Base-by-base conservation (phyloP, 2,113 vertebrate genomes). In the Lates calcarifer region DNA sequence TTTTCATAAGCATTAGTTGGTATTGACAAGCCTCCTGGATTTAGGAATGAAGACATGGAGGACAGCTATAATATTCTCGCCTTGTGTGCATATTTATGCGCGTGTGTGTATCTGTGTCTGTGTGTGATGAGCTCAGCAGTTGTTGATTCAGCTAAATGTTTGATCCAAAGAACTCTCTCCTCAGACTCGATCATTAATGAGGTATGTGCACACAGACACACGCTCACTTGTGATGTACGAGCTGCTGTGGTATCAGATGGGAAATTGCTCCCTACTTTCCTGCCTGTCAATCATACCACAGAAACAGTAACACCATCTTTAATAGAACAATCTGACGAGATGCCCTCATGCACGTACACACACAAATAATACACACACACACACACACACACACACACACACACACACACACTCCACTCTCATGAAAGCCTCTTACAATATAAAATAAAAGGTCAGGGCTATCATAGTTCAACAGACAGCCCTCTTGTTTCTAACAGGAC, bases 81-180 rank as follows among this genome's bases (percentile, higher is more conserved):
- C 20, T 26, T 47, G 24, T 35, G 24, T 77, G 53, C 5, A 22
- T 66, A 17, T 29, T 55, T 17, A 41, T 55, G 31, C 35, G 61
- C 24, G 55, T 53, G 51, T 24, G 60, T 33, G 79, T n/a, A 29
- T 55, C 58, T 49, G n/a, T 55, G 47, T 18, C 8, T 39, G 3
- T 14, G 66, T 39, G 3, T 35, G 58, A 60, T 74, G 68, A 85
- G 63, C 71, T 86, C 74, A 89, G 87, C 70, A 89, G 74, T 81
- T 87, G 84, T 87, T 90, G 86, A 90, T 81, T 90, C 88, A 88
- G 86, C 88, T 82, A 84, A 84, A 87, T 73, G 78, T 89, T 82
- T 86, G 80, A 86, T 84, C 83, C 28, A 1, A 81, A 84, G 77
- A 87, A 71, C 61, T 86, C 55, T 81, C 68, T 75, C 53, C 49